Evolutionary conservation across 2,113 vertebrate genomes (phyloP), one percentile per base, ranked within the genome.

Genomic region (Gnathonemus echidnorhynchus): DNA sequence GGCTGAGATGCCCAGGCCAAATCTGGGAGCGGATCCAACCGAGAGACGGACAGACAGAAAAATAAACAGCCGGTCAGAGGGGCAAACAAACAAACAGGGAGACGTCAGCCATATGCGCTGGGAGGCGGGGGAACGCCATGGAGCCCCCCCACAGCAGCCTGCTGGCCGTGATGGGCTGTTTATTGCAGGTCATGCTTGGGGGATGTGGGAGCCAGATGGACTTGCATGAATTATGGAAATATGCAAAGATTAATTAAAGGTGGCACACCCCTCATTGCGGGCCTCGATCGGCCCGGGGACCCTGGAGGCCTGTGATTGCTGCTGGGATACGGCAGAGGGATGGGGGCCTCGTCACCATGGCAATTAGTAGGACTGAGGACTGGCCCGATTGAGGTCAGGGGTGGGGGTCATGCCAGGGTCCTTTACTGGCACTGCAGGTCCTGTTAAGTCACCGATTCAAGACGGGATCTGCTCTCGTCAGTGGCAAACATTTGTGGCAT

Each of bases 151-250:
- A 8, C 42, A 5, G 39, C 42, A 85, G 83, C 83, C 62, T 70
- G 15, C 74, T 80, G 74, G 74, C n/a, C 10, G 62, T 80, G 74
- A 80, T 39, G 45, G 46, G 84, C 13, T 94, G 94, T 95, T 94
- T 94, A 94, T 94, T 93, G 94, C 92, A 92, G 92, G 93, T 92
- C 93, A 93, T 94, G 94, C 93, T 92, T 92, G 91, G 31, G 93
- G 93, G 94, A 93, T 93, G 94, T 94, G 92, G 94, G 92, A 94
- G 94, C 94, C 95, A 95, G 95, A 95, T 95, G 95, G 95, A 94
- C 94, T 93, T 94, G 93, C 94, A 95, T 95, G 95, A 95, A 95
- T 95, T 95, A 95, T 95, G 94, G 95, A 95, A 94, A 95, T 95
- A 70, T 93, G 89, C 74, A 91, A 93, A 93, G 94, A 95, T 95